Evolutionary conservation across 2,888 invertebrate genomes (phyloP).

Genomic region (Stenoptilia bipunctidactyla): DNA sequence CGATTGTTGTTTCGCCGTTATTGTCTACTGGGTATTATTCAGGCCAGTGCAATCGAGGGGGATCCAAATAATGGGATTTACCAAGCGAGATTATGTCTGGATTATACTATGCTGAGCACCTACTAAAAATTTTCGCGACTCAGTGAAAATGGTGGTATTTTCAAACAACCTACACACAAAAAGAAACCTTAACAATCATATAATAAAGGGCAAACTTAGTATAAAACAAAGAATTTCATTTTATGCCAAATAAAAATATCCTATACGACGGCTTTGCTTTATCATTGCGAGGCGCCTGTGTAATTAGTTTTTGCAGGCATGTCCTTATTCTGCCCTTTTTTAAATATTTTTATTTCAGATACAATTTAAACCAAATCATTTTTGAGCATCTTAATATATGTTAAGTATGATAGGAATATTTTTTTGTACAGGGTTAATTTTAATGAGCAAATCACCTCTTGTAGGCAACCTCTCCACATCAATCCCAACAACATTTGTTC

Average conservation of each 20-base stretch:
- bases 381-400: no score
- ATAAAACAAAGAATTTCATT: conserved; percentile 49
- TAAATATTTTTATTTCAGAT: conserved; percentile 16
- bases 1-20: conserved; percentile 4
- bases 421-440: no score
- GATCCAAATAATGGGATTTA: conserved; percentile 67
- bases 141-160: conserved; percentile 7
- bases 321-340: conserved; percentile 41
- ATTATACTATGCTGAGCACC: conserved; percentile 58
- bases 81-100: conserved; percentile 61
- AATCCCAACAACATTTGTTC: no score
- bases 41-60: conserved; percentile 33
- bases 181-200: conserved; percentile 9
- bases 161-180: conserved; percentile 4
- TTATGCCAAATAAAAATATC: conserved; percentile 67
- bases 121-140: conserved; percentile 43
- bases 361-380: no score
- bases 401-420: no score
- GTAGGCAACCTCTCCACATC: no score
- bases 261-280: conserved; percentile 69
- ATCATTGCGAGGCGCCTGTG: conserved; percentile 62
- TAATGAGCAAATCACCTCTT: no score
- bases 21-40: conserved; percentile 13
- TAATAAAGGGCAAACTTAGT: conserved; percentile 16
- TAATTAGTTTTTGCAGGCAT: conserved; percentile 64